Evolutionary conservation across 2,113 vertebrate genomes (phyloP).

Genomic region (Blennius ocellaris): DNA sequence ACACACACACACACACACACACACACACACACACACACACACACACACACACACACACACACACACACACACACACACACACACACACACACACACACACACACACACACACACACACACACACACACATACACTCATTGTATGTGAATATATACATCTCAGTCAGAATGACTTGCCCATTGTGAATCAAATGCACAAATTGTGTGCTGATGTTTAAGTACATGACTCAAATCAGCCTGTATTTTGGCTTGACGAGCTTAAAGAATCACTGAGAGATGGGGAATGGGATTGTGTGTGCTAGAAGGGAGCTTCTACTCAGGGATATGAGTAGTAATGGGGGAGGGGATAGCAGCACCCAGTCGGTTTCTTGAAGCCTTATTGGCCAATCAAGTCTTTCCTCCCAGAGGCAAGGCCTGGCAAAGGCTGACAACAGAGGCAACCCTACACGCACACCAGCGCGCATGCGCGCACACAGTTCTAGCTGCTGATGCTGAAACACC

Average conservation of each 20-base stretch:
- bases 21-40: no score
- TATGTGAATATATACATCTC: neutral
- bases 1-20: no score
- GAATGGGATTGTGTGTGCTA: conserved; percentile 33
- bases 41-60: no score
- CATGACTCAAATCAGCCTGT: conserved; percentile 28
- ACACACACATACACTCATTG: no score
- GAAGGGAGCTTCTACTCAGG: conserved; percentile 29
- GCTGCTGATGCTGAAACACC: conserved; percentile 5
- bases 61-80: no score
- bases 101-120: no score
- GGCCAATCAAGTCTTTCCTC: conserved; percentile 46
- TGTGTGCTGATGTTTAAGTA: conserved; percentile 2
- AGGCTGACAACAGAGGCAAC: conserved; percentile 64
- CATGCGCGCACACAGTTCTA: conserved; percentile 6
- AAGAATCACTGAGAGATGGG: conserved; percentile 35
- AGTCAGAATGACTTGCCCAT: neutral
- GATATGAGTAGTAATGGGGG: conserved; percentile 68
- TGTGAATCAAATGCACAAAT: neutral
- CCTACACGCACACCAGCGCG: neutral
- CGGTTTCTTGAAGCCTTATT: conserved; percentile 59
- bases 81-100: no score
- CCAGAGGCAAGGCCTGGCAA: conserved; percentile 60
- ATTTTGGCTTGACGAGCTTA: conserved; percentile 28
- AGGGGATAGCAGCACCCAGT: conserved; percentile 54